Conservation (phyloP, 2,113 vertebrate species). For the Mormyrus lacerda region DNA sequence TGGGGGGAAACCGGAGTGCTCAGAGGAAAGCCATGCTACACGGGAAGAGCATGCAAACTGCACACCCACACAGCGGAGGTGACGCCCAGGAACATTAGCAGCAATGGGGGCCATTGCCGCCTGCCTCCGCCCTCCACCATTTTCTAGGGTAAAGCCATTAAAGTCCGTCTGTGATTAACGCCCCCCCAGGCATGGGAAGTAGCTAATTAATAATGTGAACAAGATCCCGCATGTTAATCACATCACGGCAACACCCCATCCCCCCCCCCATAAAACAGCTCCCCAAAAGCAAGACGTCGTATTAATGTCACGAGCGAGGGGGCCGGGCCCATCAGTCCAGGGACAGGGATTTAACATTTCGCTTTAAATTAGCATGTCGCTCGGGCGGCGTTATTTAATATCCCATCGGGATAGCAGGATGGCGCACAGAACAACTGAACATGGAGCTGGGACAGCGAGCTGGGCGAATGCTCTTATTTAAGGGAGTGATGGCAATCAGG, state of each 20-base stretch:
- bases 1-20: not conserved
- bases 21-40: not conserved
- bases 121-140: not conserved
- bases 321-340: not conserved
- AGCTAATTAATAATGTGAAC: slow-evolving; percentile 7
- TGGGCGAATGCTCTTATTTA: not conserved
- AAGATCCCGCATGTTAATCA: slow-evolving; percentile 12
- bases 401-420: not conserved
- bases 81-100: not conserved
- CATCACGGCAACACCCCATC: not conserved
- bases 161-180: not conserved
- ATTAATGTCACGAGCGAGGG: not conserved
- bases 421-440: not conserved
- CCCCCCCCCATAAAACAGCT: not conserved
- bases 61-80: not conserved
- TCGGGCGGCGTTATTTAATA: not conserved
- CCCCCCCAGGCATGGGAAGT: slow-evolving; percentile 1
- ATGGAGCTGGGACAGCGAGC: not conserved
- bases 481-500: not conserved
- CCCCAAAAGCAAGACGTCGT: not conserved
- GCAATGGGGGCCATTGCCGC: not conserved
- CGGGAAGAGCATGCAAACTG: not conserved
- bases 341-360: not conserved
- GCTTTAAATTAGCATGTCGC: not conserved
- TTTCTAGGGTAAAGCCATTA: not conserved